These are phyloP conservation scores for Poeciliopsis infans DNA, from an alignment of 2,797 vertebrate genomes.

Conservation along the genomic window DNA sequence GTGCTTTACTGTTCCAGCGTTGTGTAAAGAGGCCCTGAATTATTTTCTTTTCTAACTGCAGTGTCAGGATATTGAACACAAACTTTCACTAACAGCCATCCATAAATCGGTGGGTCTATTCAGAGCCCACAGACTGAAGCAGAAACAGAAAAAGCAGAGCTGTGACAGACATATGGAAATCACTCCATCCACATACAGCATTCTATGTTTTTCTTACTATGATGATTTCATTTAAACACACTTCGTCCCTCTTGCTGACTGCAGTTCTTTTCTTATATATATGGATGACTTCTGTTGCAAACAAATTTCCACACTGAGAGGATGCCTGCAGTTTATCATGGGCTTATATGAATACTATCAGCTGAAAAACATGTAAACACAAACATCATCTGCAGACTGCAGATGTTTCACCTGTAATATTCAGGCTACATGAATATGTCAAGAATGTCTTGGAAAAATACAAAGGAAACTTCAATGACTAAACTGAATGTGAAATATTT, in stretches of 20 bases:
- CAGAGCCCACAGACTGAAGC: background rate
- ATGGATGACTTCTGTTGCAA: conserved; percentile 9
- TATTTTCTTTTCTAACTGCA: background rate
- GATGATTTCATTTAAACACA: background rate
- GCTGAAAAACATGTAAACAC: conserved; percentile 1
- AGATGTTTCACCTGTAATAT: background rate
- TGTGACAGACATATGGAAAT: background rate
- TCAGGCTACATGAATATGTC: conserved; percentile 14
- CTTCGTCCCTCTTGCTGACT: background rate
- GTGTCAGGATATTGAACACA: background rate
- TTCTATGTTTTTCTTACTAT: background rate
- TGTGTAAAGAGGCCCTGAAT: background rate
- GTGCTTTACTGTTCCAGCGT: background rate
- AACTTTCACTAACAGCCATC: background rate
- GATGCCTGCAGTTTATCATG: conserved; percentile 27
- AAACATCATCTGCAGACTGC: conserved; percentile 3
- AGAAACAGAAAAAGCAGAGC: background rate
- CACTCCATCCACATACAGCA: background rate
- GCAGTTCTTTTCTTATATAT: conserved; percentile 10
- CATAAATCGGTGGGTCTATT: background rate
- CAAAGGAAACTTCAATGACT: background rate
- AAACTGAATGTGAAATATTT: background rate
- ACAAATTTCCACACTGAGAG: conserved; percentile 7
- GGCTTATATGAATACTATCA: conserved; percentile 29
- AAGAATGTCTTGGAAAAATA: conserved; percentile 6